Evolutionary conservation across 2,888 invertebrate genomes (phyloP).

Genomic region (Rhopalosiphum nymphaeae): DNA sequence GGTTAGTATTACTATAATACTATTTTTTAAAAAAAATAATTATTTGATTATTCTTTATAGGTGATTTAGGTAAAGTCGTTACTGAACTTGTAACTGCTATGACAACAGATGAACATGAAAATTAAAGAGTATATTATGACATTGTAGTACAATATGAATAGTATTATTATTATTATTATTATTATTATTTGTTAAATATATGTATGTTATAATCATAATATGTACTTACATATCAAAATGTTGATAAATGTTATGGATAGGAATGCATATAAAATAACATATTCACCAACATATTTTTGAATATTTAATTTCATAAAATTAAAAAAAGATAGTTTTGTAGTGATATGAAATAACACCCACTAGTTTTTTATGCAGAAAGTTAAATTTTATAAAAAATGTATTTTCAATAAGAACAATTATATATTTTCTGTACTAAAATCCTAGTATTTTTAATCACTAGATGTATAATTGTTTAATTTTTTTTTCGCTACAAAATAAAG

Average conservation of each 20-base stretch:
- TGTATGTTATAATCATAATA: too few species aligned
- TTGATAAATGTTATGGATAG: not conserved
- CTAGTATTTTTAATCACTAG: not conserved
- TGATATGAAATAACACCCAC: not conserved
- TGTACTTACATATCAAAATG: slow-evolving; percentile 18
- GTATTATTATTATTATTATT: slow-evolving; percentile 28
- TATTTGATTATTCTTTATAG: slow-evolving; percentile 70
- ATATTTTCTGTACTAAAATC: slow-evolving; percentile 19
- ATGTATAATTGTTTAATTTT: not conserved
- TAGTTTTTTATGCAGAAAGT: slow-evolving; percentile 44
- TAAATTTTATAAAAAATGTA: slow-evolving; percentile 24
- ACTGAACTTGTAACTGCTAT: slow-evolving; percentile 91
- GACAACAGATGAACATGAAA: slow-evolving; percentile 77
- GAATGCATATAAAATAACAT: not conserved
- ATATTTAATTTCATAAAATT: not conserved
- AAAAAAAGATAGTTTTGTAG: slow-evolving; percentile 26
- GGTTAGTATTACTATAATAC: slow-evolving; percentile 36
- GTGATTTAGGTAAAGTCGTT: slow-evolving; percentile 88
- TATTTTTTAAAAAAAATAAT: not conserved
- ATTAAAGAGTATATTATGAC: slow-evolving; percentile 19
- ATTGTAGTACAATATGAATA: not conserved
- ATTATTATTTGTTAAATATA: slow-evolving; percentile 34
- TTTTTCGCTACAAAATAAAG: not conserved
- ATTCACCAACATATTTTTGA: not conserved
- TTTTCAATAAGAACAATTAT: not conserved